A percentile compares a stretch with the other conserved stretches of the same genome.
These are phyloP conservation scores for Agrotis ipsilon DNA, from an alignment of 2,888 invertebrate genomes.

Conservation along the genomic window DNA sequence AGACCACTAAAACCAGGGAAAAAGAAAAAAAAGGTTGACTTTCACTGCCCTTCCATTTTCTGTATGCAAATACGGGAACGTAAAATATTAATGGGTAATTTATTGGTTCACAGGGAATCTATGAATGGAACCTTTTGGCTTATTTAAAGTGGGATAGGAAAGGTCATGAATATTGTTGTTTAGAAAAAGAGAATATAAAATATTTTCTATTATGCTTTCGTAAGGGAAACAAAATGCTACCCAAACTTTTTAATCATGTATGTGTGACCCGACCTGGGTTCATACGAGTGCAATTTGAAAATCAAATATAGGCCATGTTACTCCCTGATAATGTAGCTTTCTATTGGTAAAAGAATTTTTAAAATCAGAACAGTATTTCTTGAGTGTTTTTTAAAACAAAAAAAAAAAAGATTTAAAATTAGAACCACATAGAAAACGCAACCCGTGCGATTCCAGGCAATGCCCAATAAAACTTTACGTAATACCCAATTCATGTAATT, in stretches of 20 bases:
- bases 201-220: too few species aligned
- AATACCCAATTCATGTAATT: constrained; percentile 28
- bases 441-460: neutral
- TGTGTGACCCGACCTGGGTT: too few species aligned
- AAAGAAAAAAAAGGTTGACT: constrained; percentile 44
- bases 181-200: neutral
- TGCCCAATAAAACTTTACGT: neutral
- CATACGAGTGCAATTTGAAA: too few species aligned
- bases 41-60: constrained; percentile 34
- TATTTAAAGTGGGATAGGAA: neutral
- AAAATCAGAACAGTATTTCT: too few species aligned
- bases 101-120: constrained; percentile 25
- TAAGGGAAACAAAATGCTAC: too few species aligned
- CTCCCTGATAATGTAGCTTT: too few species aligned
- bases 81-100: constrained; percentile 45
- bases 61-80: constrained; percentile 36
- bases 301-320: too few species aligned
- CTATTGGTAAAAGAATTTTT: too few species aligned
- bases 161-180: constrained; percentile 4
- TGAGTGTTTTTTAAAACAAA: too few species aligned
- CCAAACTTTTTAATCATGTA: neutral
- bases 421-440: neutral
- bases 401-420: neutral
- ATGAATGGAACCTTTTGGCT: neutral
- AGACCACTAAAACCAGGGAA: constrained; percentile 22